phyloP scores from a whole-genome alignment of 2,888 invertebrate species.

The Leptinotarsa haldemani region DNA sequence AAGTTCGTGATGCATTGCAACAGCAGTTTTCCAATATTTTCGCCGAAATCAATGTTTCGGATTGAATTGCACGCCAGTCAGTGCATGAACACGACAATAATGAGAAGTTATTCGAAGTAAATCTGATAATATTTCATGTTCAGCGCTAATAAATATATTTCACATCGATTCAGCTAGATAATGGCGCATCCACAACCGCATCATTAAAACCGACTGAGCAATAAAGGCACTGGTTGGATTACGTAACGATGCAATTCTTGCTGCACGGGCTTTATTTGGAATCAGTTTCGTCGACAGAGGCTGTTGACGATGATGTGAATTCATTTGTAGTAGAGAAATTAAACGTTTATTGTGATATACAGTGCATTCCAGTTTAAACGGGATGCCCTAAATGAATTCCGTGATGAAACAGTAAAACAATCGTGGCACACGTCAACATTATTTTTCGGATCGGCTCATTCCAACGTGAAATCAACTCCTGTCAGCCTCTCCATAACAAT shows the following conservation, averaged over 20 bases:
- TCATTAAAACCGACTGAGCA: slow-evolving; percentile 22
- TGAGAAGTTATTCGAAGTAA: slow-evolving; percentile 30
- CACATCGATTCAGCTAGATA: slow-evolving; percentile 21
- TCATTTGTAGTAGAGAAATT: too few relatives aligned
- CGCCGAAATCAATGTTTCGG: slow-evolving; percentile 16
- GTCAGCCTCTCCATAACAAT: too few relatives aligned
- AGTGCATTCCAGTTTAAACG: too few relatives aligned
- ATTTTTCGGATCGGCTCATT: too few relatives aligned
- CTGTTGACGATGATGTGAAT: too few relatives aligned
- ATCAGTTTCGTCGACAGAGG: neutral
- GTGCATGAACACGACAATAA: slow-evolving; percentile 37
- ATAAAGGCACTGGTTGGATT: slow-evolving; percentile 12
- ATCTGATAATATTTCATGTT: slow-evolving; percentile 33
- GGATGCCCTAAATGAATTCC: too few relatives aligned
- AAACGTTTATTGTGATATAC: too few relatives aligned
- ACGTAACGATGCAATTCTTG: neutral
- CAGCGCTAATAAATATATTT: slow-evolving; percentile 33
- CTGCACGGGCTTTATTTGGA: neutral
- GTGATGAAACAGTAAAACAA: too few relatives aligned
- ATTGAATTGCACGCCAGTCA: slow-evolving; percentile 44
- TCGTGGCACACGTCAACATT: too few relatives aligned
- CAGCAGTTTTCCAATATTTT: slow-evolving; percentile 42
- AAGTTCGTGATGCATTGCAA: slow-evolving; percentile 40
- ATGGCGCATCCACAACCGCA: slow-evolving; percentile 27
- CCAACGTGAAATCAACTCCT: too few relatives aligned